Percentiles rank a stretch among this genome's conserved stretches.
Conservation (phyloP, 2,888 invertebrate species). For the Temnothorax unifasciatus region DNA sequence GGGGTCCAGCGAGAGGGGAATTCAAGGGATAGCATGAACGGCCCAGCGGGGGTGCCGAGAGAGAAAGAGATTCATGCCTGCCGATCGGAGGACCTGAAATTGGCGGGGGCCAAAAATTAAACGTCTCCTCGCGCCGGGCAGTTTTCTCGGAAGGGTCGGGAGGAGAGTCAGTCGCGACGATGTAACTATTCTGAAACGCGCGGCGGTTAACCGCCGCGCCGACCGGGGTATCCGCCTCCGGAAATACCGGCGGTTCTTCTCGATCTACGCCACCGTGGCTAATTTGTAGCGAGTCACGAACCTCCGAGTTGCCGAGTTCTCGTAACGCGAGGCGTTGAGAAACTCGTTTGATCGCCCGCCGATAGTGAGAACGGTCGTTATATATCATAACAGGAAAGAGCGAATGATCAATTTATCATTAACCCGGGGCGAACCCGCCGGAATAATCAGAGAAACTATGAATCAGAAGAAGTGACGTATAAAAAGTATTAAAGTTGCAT, state of each 20-base stretch:
- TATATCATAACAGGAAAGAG: background rate
- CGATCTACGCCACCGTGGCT: constrained; percentile 42
- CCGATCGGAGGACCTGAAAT: constrained; percentile 60
- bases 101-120: constrained; percentile 72
- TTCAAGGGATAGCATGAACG: constrained; percentile 47
- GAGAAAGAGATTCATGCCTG: constrained; percentile 38
- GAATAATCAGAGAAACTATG: background rate
- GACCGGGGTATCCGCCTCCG: constrained; percentile 48
- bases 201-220: constrained; percentile 62
- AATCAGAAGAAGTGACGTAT: background rate
- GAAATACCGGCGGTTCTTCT: constrained; percentile 54
- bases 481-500: background rate
- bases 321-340: constrained; percentile 22
- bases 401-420: constrained; percentile 25
- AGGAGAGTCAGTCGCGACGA: constrained; percentile 15
- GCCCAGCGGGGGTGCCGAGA: constrained; percentile 43
- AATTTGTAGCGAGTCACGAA: constrained; percentile 51
- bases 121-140: constrained; percentile 66
- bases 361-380: constrained; percentile 31
- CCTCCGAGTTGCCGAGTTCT: constrained; percentile 9
- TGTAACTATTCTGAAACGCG: constrained; percentile 64
- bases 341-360: background rate
- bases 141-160: constrained; percentile 66
- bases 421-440: background rate
- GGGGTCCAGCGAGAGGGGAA: constrained; percentile 32